Base-by-base conservation (phyloP, 2,888 invertebrate species). In the Melolontha melolontha region DNA sequence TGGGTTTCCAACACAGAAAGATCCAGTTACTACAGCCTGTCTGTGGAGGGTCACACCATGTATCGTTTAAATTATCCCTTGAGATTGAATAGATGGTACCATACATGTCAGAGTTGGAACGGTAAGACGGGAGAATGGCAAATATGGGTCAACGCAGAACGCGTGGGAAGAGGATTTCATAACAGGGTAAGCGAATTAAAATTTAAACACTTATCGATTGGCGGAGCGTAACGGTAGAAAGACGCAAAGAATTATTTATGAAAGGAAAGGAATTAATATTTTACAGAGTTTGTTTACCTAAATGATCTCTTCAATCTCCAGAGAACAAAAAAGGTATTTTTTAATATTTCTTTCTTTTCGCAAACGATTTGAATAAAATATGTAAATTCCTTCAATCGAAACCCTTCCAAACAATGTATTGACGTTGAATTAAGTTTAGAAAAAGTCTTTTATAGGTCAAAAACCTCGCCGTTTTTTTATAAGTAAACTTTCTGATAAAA, bases 41-140 rank as follows among this genome's bases (percentile, higher is more conserved):
- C 92, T 54, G 88, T 94, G 50, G 91, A 91, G 78, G 94, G 93
- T 29, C 93, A 94, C 80, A 93, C 91, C 71, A 88, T 94, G 82
- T 94, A 91, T 85, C 89, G 91, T 70, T 83, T 91, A 70, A 91
- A 91, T 81, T 91, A 90, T 81, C 91, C 91, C 55, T 79, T 91
- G 71, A 85, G 89, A 74, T 84, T 90, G 78, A 89, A 90, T 80
- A 87, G 87, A 81, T 94, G 94, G 94, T 94, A 94, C 85, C 94
- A 94, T 82, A 90, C 92, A 59, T 94, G 94, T 78, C 91, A 92
- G 77, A 94, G 94, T 64, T 94, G 94, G 94, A 94, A 94, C 81
- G 94, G 94, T 14, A 91, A 91, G 80, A 93, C 94, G 6, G 94
- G 94, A 55, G 94, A 94, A 83, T 94, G 94, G 94, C 94, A 94